These are phyloP conservation scores for Rallus crepitans DNA, from an alignment of 2,797 vertebrate species.

Conservation along the genomic window DNA sequence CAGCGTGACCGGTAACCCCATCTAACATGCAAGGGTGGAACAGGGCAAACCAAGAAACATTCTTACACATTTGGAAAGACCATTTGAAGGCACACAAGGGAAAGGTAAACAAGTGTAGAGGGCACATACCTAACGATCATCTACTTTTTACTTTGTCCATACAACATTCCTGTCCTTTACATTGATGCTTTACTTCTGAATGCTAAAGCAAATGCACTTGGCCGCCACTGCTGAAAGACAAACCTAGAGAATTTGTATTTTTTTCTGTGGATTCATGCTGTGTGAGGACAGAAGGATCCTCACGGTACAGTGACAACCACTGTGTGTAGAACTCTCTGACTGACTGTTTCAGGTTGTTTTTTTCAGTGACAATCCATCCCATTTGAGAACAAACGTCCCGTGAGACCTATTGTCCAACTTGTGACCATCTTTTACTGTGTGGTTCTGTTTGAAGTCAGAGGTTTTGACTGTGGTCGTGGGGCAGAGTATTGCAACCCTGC, in stretches of 20 bases:
- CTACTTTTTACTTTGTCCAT: not conserved
- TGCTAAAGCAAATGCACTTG: not conserved
- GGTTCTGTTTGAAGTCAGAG: not conserved
- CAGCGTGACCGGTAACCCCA: not conserved
- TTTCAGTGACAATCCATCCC: not conserved
- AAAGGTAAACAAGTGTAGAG: not conserved
- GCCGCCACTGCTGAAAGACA: not conserved
- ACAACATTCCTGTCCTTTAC: not conserved
- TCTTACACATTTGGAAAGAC: not conserved
- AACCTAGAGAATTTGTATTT: not conserved
- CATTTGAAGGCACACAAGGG: not conserved
- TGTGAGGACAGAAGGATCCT: not conserved
- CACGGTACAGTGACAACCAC: not conserved
- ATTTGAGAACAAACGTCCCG: not conserved
- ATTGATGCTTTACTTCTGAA: not conserved
- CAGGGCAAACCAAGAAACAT: not conserved
- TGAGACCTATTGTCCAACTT: rapidly evolving
- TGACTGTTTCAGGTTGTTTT: not conserved
- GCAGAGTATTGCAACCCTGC: not conserved
- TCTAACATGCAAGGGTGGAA: not conserved
- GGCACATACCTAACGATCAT: not conserved
- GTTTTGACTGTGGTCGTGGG: not conserved
- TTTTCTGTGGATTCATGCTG: not conserved
- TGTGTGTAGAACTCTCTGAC: not conserved
- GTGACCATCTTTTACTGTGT: not conserved